phyloP scores from a whole-genome alignment of 2,797 vertebrate species.

The Chaunax sp. region DNA sequence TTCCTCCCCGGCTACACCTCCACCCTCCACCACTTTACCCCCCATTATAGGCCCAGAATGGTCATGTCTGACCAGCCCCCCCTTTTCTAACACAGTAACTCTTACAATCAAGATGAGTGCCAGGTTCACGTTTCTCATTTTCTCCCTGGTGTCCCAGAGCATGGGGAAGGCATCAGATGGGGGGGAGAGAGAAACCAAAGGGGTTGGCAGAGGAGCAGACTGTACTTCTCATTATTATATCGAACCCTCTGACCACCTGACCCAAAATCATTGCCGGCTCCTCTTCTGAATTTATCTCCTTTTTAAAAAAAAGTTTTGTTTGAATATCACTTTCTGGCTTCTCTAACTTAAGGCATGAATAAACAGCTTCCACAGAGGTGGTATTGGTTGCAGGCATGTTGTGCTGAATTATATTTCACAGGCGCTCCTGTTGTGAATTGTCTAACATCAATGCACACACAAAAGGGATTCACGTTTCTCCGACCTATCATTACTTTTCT shows the following conservation, averaged over 20 bases:
- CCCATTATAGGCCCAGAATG: background rate
- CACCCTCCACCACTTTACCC: background rate
- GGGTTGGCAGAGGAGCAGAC: slow-evolving; percentile 11
- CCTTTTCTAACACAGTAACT: slow-evolving; percentile 5
- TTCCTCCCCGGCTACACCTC: background rate
- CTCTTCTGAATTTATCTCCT: background rate
- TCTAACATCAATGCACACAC: slow-evolving; percentile 2
- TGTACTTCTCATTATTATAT: slow-evolving; percentile 33
- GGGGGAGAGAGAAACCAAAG: slow-evolving; percentile 2
- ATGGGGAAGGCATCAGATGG: background rate
- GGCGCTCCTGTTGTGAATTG: background rate
- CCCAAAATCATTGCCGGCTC: background rate
- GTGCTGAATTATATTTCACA: background rate
- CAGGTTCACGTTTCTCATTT: slow-evolving; percentile 67
- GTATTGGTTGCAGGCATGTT: background rate
- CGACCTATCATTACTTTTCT: background rate
- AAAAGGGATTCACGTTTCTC: background rate
- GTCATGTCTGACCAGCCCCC: slow-evolving; percentile 9
- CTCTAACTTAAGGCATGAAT: too few relatives aligned
- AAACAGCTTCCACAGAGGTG: too few relatives aligned
- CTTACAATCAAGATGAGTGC: slow-evolving; percentile 15
- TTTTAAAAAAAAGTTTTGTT: background rate
- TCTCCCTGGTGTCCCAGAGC: slow-evolving; percentile 31
- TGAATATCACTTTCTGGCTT: background rate
- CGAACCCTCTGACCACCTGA: background rate